Conservation (phyloP, 2,888 invertebrate species). For the Cheilosia urbana region DNA sequence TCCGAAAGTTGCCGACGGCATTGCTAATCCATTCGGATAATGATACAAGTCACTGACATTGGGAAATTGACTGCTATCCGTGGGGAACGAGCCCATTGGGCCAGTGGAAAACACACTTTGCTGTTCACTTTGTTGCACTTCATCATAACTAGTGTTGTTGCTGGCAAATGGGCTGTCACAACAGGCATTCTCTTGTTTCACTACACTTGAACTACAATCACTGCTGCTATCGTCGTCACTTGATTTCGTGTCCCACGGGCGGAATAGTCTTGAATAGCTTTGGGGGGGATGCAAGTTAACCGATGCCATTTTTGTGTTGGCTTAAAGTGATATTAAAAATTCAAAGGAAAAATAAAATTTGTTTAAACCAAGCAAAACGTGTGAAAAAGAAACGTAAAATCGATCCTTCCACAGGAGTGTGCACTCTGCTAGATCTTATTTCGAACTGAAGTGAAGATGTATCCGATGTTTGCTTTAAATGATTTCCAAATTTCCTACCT, state of each 20-base stretch:
- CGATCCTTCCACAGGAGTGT: conserved; percentile 63
- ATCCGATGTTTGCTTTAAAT: conserved; percentile 79
- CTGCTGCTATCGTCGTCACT: conserved; percentile 68
- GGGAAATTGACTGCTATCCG: conserved; percentile 26
- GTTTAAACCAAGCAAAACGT: conserved; percentile 59
- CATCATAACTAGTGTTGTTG: conserved; percentile 79
- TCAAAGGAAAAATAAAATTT: conserved; percentile 12
- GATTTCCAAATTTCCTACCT: conserved; percentile 75
- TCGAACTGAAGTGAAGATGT: conserved; percentile 80
- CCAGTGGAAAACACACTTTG: conserved; percentile 22
- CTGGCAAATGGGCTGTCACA: conserved; percentile 53
- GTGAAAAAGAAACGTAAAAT: conserved; percentile 71
- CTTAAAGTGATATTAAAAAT: conserved; percentile 4
- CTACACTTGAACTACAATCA: conserved; percentile 66
- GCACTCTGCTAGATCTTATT: conserved; percentile 80
- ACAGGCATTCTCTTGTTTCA: conserved; percentile 64
- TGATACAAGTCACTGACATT: conserved; percentile 61
- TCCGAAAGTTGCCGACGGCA: conserved; percentile 77
- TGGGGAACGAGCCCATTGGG: conserved; percentile 27
- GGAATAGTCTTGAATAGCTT: conserved; percentile 86
- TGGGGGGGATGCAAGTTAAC: conserved; percentile 82
- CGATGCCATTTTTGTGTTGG: conserved; percentile 79
- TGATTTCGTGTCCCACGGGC: conserved; percentile 86
- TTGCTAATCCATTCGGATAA: conserved; percentile 49
- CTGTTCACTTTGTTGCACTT: conserved; percentile 75